Evolutionary conservation across 2,888 invertebrate species (phyloP), one percentile per base, ranked within the genome.

Genomic region (Epinotia ramella): DNA sequence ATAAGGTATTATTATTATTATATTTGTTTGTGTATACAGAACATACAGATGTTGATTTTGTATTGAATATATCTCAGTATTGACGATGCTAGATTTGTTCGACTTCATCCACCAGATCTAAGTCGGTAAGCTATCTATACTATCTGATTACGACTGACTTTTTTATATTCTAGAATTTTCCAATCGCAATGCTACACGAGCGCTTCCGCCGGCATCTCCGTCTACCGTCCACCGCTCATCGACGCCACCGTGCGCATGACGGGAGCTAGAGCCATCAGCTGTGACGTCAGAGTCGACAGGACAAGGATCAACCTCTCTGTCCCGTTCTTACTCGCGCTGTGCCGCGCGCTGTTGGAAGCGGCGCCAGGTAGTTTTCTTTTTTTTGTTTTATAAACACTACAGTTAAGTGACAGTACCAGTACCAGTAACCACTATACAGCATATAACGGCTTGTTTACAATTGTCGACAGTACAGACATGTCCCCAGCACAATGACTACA

Each of bases 221-320:
- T 97, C 2, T 96, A 96, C 2, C 95, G 96, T 73, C 96, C 97
- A 0, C 97, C 97, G 1, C 96, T 97, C 56, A 91, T 97, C 12
- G 97, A 97, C 84, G 93, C 96, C 4, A 95, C 95, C 0, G 96
- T 96, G 81, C 96, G 96, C 75, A 95, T 95, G 83, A 95, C 95
- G 73, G 94, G 95, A 53, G 95, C 96, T 70, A 59, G 96, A 86
- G 95, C 90, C 81, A 95, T 92, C 87, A 95, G 95, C 78, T 95
- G 95, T 64, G 97, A 97, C 86, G 94, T 97, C 20, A 95, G 97
- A 24, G 95, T 97, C 6, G 97, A 98, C 85, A 95, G 96, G 79
- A 95, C 97, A 2, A 91, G 97, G 53, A 84, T 97, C 73, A 97
- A 97, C 86, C 90, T 97, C 0, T 96, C 97, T 0, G 95, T 97